Evolutionary conservation across 2,888 invertebrate genomes (phyloP), one percentile per base, ranked within the genome.

Genomic region (Apamea sordens): DNA sequence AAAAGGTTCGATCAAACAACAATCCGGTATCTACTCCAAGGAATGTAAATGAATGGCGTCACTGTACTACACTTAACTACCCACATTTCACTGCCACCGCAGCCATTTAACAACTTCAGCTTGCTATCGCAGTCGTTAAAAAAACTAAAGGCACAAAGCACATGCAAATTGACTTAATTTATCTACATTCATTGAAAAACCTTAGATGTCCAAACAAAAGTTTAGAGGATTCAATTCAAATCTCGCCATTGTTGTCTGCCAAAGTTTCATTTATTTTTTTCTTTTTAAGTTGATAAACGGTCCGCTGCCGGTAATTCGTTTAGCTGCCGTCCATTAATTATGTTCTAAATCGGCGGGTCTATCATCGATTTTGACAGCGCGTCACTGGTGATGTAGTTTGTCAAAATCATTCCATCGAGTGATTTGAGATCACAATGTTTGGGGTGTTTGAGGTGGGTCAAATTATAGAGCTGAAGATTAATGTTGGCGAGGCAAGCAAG

Each of bases 231-330:
- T 95, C 94, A 94, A 96, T 96, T 95, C 95, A 95, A 96, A 95
- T 94, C 91, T 88, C 89, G 91, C 92, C 93, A 96, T 96, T 96
- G 96, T 96, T 96, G 96, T 96, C 96, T 96, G 95, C 92, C 92
- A 89, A 90, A 88, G 87, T 89, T 92, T 81, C 50, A 63, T 71
- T 71, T 28, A 63, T 79, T 74, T 90, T 91, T 94, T 95, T 94
- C 93, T 93, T 93, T 94, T 92, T 91, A 89, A 88, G 82, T 91
- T 93, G 94, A 94, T 93, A 93, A 92, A 94, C 92, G 95, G 91
- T 89, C 85, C 81, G 84, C 73, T 88, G 86, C 86, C 89, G 82
- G 90, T 92, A 90, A 92, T 93, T 92, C 92, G 89, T 90, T 89
- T 86, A 88, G 83, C 71, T 83, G 92, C 91, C 93, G 90, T 90